These are phyloP conservation scores for Parochlus steinenii DNA, from an alignment of 2,888 invertebrate species.

Conservation along the genomic window DNA sequence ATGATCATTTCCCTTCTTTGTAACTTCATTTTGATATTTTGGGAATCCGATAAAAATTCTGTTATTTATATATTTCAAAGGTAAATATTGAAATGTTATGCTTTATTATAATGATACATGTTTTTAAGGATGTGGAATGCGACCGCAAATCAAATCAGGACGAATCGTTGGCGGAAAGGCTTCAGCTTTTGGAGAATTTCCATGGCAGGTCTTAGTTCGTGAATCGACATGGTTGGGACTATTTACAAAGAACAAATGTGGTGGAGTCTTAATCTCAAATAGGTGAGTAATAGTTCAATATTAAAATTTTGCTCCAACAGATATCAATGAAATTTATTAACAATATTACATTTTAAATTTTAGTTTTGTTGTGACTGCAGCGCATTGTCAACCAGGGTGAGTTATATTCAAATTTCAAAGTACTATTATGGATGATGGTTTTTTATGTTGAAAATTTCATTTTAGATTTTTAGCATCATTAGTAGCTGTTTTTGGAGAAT, in stretches of 20 bases:
- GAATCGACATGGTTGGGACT: slow-evolving; percentile 88
- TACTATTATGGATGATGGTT: too few relatives aligned
- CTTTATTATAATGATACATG: too few relatives aligned
- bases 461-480: slow-evolving; percentile 78
- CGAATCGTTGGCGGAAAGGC: slow-evolving; percentile 83
- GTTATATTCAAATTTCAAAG: slow-evolving; percentile 19
- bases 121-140: slow-evolving; percentile 68
- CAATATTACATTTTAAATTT: too few relatives aligned
- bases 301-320: background rate
- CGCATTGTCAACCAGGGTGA: slow-evolving; percentile 89
- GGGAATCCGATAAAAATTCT: too few relatives aligned
- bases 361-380: slow-evolving; percentile 36
- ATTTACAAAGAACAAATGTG: slow-evolving; percentile 89
- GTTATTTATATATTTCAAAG: background rate
- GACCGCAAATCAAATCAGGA: slow-evolving; percentile 60
- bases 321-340: too few relatives aligned
- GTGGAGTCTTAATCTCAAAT: slow-evolving; percentile 79
- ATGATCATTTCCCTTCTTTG: background rate
- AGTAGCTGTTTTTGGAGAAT: slow-evolving; percentile 82
- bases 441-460: slow-evolving; percentile 28
- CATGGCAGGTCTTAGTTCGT: slow-evolving; percentile 83
- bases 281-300: slow-evolving; percentile 60
- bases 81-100: background rate
- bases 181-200: slow-evolving; percentile 73
- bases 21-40: slow-evolving; percentile 1